Evolutionary conservation across 2,113 vertebrate genomes (phyloP), one percentile per base, ranked within the genome.

Genomic region (Ceuthmochares aereus): DNA sequence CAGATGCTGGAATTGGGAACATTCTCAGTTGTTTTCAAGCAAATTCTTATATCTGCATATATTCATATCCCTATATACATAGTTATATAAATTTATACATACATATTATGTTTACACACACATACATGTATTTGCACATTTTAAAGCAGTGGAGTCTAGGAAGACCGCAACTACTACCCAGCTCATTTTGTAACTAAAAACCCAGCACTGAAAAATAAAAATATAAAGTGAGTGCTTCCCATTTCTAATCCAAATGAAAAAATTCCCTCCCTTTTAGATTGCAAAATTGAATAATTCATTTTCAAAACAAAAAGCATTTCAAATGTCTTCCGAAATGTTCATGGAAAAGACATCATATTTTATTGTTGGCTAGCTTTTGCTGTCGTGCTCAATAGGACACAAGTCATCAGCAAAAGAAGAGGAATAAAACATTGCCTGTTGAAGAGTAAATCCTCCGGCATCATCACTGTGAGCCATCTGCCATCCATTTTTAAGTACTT

Each of bases 351-450:
- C 67, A 58, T 49, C 43, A 4, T 67, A 73, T 78, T 90, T 90
- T 69, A 81, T 90, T 90, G 60, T 49, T 90, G 69, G 32, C 58
- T 47, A 84, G 69, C 75, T 87, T 91, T 93, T 90, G 13, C 55
- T 88, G 72, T 86, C 90, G 96, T 90, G 67, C 67, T 91, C 34
- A 83, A n/a, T 80, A 74, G 13, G 37, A 94, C 81, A 82, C 72
- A 59, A 96, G 60, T 80, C 68, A 81, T 56, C 40, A 67, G 51
- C 64, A 81, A 81, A 86, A 89, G 63, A 86, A 83, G 30, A 52
- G 60, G 34, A 89, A 90, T 42, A 70, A 93, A 74, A 43, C 63
- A 26, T 69, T 66, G n/a, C n/a, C 59, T 93, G n/a, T 45, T 81
- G 47, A 42, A 74, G 26, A 64, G 90, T 40, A 96, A 86, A 84